Conservation (phyloP, 2,113 vertebrate genomes). For the Labrus mixtus region DNA sequence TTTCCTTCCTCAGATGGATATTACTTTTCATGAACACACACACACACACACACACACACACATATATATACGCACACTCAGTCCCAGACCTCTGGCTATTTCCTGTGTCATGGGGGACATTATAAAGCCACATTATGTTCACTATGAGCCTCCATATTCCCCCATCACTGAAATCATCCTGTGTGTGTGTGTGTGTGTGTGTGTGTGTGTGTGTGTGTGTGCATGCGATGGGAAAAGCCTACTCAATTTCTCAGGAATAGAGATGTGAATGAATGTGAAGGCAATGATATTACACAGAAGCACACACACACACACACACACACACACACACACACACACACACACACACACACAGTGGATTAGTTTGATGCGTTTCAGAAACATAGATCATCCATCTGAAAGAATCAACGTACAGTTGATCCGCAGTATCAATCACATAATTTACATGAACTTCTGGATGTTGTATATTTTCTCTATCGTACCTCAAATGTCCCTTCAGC, state of each 20-base stretch:
- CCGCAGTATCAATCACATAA: no score
- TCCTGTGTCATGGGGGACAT: slow-evolving; percentile 75
- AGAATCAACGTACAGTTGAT: no score
- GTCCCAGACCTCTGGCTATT: slow-evolving; percentile 74
- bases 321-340: slow-evolving; percentile 13
- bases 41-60: slow-evolving; percentile 23
- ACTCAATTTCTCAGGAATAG: slow-evolving; percentile 55
- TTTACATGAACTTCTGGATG: no score
- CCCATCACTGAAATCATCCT: slow-evolving; percentile 59
- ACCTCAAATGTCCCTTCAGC: no score
- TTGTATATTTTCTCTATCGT: no score
- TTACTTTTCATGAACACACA: slow-evolving; percentile 36
- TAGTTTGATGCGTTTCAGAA: background rate
- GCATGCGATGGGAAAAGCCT: slow-evolving; percentile 5
- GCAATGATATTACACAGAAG: slow-evolving; percentile 5
- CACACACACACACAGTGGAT: background rate
- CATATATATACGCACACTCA: slow-evolving; percentile 18
- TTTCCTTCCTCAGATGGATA: slow-evolving; percentile 64
- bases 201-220: background rate
- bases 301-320: slow-evolving; percentile 20
- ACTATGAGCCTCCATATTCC: slow-evolving; percentile 66
- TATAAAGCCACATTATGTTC: slow-evolving; percentile 74
- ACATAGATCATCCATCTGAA: background rate
- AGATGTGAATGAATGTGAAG: slow-evolving; percentile 33
- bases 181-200: slow-evolving; percentile 8